Conservation (phyloP, 2,797 vertebrate genomes). For the Pseudochaenichthys georgianus region DNA sequence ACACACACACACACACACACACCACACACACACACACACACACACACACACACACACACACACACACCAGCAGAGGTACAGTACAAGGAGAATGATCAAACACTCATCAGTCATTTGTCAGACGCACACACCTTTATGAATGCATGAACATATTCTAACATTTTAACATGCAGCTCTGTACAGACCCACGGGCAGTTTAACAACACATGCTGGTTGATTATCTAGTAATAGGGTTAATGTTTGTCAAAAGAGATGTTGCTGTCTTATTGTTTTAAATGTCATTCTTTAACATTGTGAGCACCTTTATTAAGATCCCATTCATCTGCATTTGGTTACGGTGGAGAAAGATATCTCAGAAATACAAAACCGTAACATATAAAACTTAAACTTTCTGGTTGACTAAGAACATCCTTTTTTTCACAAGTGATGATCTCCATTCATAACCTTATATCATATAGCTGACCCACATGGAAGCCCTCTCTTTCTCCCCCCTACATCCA, state of each 20-base stretch:
- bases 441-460: constrained; percentile 17
- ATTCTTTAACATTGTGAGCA: neutral
- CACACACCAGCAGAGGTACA: constrained; percentile 44
- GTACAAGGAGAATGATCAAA: constrained; percentile 58
- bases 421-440: neutral
- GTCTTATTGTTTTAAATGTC: neutral
- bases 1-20: constrained; percentile 4
- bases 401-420: neutral
- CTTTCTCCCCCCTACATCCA: neutral
- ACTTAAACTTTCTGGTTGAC: neutral
- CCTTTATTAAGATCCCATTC: too few relatives aligned
- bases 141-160: constrained; percentile 11
- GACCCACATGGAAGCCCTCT: neutral
- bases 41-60: neutral
- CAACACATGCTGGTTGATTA: constrained; percentile 17
- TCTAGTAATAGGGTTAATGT: neutral
- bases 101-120: constrained; percentile 64
- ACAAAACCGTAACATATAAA: constrained; percentile 7
- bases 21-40: constrained; percentile 3
- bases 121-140: constrained; percentile 29
- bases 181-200: constrained; percentile 14
- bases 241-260: neutral
- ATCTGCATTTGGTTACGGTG: too few relatives aligned
- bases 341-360: neutral
- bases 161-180: constrained; percentile 24